Evolutionary conservation across 2,797 vertebrate species (phyloP).

Genomic region (Acipenser ruthenus): DNA sequence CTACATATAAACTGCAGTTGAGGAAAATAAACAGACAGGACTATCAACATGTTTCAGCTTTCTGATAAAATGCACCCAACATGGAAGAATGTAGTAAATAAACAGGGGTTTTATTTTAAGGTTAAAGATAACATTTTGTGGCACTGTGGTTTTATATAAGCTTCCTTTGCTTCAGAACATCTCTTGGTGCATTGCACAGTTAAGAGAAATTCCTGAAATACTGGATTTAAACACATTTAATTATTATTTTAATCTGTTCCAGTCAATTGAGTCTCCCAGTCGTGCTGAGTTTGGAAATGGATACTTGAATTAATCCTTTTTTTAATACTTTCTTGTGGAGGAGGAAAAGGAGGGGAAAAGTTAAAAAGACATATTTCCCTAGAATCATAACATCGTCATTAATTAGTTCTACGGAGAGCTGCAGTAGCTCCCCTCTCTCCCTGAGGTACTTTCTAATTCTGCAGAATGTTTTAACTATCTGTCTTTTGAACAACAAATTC

Average conservation of each 20-base stretch:
- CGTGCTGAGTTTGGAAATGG: constrained; percentile 6
- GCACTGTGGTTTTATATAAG: too few species aligned
- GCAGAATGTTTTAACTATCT: constrained; percentile 1
- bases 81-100: too few species aligned
- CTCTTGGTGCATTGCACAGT: too few species aligned
- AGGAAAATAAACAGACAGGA: too few species aligned
- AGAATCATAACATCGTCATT: constrained; percentile 2
- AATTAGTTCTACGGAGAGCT: not conserved
- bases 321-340: not conserved
- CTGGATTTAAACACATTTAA: constrained; percentile 1
- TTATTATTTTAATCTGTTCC: constrained; percentile 1
- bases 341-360: not conserved
- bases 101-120: too few species aligned
- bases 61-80: too few species aligned
- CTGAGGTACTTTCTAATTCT: not conserved
- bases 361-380: not conserved
- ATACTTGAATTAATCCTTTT: not conserved
- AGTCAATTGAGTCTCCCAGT: not conserved
- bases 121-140: too few species aligned
- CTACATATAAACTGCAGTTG: too few species aligned
- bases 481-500: not conserved
- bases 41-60: too few species aligned
- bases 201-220: too few species aligned
- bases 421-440: not conserved
- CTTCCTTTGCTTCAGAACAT: too few species aligned